Evolutionary conservation across 2,797 vertebrate species (phyloP), one percentile per base, ranked within the genome.

Genomic region (Botia kubotai): DNA sequence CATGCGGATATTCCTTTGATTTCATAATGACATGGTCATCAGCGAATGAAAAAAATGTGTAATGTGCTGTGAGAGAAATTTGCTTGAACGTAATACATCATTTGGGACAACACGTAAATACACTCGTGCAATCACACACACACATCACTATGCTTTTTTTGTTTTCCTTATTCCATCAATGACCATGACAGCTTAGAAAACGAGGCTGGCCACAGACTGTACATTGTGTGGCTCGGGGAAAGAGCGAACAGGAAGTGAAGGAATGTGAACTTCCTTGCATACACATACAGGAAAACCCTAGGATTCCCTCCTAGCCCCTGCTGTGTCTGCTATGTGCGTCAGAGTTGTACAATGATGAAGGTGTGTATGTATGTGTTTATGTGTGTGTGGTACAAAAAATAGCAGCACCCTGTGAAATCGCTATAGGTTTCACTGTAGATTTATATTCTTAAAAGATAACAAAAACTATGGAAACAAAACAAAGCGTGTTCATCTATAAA

Each of bases 281-380:
- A 21, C 50, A 66, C 53, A 55, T 14, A 29, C 62, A 85, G 77
- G 80, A 84, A 84, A 79, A 46, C 50, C 46, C 69, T 81, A 84
- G 84, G 82, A 76, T 84, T 87, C 82, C 84, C 82, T 87, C 36
- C 36, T 67, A 55, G 43, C 36, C 26, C 10, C 33, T 3, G 60
- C 26, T 70, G 60, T 71, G 63, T 68, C 75, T 71, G 33, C 16
- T 67, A 17, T 2, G 23, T 52, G 60, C 2, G 29, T 48, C 75
- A 68, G 50, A 29, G 75, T 10, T 63, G 60, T 62, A 62, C 33
- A 57, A 19, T 68, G 19, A 68, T 14, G 0, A 55, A 3, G 36
- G 43, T 19, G 58, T 36, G 68, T 55, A 14, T 70, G 46, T 70
- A 43, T 62, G 23, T 29, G 7, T 58, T 12, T 14, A 12, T 29